Conservation (phyloP, 1,140 invertebrate species). For the Hypsibius dujardini region DNA sequence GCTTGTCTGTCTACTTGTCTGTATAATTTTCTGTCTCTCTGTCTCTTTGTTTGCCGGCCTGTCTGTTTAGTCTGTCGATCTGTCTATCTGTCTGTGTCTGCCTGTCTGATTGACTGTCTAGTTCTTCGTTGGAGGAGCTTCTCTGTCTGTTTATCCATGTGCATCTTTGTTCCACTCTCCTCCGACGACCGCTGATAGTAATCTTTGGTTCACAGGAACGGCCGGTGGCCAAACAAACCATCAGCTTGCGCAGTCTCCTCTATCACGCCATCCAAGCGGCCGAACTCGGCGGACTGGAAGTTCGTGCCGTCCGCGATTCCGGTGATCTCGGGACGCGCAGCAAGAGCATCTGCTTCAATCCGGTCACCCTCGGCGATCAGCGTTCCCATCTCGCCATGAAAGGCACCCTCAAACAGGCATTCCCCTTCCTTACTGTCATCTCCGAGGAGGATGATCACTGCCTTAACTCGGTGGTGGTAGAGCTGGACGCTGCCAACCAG, state of each 20-base stretch:
- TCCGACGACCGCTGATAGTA: too few species aligned
- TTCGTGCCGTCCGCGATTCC: neutral
- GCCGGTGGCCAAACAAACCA: neutral
- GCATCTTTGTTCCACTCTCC: too few species aligned
- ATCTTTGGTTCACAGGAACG: neutral
- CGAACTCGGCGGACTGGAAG: constrained; percentile 11
- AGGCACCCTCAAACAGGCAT: constrained; percentile 4
- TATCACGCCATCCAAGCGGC: constrained; percentile 8
- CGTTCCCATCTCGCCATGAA: constrained; percentile 9
- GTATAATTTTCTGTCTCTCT: too few species aligned
- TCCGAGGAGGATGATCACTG: neutral
- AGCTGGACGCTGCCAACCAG: neutral
- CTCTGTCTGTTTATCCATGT: too few species aligned
- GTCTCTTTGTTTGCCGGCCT: too few species aligned
- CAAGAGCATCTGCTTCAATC: constrained; percentile 17
- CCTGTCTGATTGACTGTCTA: too few species aligned
- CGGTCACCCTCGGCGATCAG: neutral
- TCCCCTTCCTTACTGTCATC: neutral
- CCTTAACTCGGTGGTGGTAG: neutral
- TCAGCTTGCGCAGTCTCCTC: constrained; percentile 1
- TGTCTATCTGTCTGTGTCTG: too few species aligned
- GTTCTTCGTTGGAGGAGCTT: too few species aligned
- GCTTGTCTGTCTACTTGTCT: too few species aligned
- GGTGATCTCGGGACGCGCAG: neutral
- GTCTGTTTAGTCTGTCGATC: too few species aligned